A percentile compares a stretch with the other conserved stretches of the same genome.
Evolutionary conservation across 2,113 vertebrate genomes (phyloP).

Genomic region (Aegotheles bennettii): DNA sequence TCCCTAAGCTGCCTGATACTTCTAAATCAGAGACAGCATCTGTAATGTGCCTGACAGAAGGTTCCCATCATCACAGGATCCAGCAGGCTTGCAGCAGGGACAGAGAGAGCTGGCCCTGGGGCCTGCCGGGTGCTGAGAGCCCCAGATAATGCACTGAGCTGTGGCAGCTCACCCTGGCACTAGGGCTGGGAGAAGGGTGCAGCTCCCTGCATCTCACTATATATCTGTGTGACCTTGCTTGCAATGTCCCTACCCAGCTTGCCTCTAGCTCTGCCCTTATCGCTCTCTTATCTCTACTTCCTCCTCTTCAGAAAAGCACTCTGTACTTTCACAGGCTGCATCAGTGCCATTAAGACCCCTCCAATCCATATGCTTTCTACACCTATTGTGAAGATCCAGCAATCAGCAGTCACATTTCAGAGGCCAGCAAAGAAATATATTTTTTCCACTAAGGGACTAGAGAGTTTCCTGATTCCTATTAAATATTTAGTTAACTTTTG

Average conservation of each 20-base stretch:
- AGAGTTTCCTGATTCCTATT: neutral
- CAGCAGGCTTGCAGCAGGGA: neutral
- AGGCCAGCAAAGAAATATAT: neutral
- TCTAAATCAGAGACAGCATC: neutral
- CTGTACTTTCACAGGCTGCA: neutral
- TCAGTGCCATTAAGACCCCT: neutral
- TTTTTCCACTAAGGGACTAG: neutral
- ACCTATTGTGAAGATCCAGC: neutral
- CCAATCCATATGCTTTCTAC: rapidly evolving
- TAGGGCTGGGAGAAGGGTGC: rapidly evolving
- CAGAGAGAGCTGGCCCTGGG: rapidly evolving
- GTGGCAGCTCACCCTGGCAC: neutral
- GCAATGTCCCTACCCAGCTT: neutral
- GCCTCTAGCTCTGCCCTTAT: neutral
- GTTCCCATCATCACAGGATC: neutral
- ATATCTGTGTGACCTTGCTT: neutral
- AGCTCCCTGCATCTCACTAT: rapidly evolving
- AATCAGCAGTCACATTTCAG: neutral
- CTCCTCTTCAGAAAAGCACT: neutral
- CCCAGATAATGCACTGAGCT: rapidly evolving
- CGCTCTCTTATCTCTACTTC: neutral
- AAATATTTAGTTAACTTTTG: neutral
- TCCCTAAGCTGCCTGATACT: neutral
- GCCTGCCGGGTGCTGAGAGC: neutral
- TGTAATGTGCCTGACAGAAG: neutral